These are phyloP conservation scores for Solenopsis fugax DNA, from an alignment of 1,140 invertebrate species.

Conservation along the genomic window DNA sequence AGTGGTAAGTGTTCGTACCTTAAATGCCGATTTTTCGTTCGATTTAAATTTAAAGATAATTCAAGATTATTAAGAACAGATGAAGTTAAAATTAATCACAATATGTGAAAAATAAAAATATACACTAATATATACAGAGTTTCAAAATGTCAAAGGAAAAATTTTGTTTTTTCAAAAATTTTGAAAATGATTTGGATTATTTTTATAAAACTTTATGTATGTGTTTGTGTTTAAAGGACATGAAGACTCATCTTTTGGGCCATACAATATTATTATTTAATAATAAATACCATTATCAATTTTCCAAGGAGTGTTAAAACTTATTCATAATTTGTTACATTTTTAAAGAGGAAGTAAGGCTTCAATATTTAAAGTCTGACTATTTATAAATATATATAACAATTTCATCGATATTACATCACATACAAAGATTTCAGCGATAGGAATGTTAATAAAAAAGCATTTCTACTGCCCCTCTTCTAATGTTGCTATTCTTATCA, in stretches of 20 bases:
- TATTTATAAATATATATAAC: background rate
- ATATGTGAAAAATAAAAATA: background rate
- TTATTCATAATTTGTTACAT: background rate
- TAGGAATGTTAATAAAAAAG: slow-evolving; percentile 10
- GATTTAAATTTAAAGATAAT: background rate
- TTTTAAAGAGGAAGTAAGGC: background rate
- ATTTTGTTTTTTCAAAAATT: too few species aligned
- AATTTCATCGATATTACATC: background rate
- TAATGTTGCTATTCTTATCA: slow-evolving; percentile 3
- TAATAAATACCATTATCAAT: background rate
- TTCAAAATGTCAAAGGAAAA: too few species aligned
- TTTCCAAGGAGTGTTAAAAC: background rate
- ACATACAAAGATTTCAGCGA: background rate
- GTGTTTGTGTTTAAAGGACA: background rate
- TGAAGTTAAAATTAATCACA: background rate
- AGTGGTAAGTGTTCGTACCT: background rate
- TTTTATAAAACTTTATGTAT: too few species aligned
- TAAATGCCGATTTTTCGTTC: background rate
- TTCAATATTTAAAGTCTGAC: background rate
- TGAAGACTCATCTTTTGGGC: too few species aligned
- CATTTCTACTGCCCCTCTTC: slow-evolving; percentile 9
- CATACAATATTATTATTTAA: background rate
- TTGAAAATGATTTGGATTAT: too few species aligned
- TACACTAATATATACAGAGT: background rate
- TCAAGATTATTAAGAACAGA: background rate